Conservation (phyloP, 2,113 vertebrate species). For the Abramis brama region DNA sequence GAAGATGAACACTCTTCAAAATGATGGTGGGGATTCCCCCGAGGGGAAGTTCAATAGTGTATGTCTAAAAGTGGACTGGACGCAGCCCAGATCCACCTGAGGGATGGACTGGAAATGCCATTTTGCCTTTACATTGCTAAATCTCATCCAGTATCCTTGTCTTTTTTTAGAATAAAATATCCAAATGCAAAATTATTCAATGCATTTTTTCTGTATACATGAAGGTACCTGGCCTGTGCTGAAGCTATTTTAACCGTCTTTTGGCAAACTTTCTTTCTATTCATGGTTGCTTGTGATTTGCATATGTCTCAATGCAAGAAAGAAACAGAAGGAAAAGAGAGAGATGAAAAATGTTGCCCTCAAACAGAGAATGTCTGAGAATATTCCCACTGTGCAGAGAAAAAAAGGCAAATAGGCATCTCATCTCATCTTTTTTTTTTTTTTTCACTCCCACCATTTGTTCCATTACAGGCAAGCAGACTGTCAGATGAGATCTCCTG, state of each 20-base stretch:
- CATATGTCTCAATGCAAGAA: not conserved
- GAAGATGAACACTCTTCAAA: too few relatives aligned
- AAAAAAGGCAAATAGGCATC: conserved; percentile 51
- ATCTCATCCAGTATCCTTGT: not conserved
- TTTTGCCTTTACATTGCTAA: not conserved
- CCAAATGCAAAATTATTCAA: not conserved
- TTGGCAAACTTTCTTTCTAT: not conserved
- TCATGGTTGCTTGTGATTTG: conserved; percentile 33
- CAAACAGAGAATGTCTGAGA: conserved; percentile 23
- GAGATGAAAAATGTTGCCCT: conserved; percentile 1
- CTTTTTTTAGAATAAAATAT: not conserved
- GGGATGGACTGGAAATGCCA: too few relatives aligned
- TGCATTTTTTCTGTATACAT: not conserved
- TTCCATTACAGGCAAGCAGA: conserved; percentile 47
- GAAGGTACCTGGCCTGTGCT: not conserved
- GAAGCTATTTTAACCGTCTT: conserved; percentile 22
- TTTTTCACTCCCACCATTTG: conserved; percentile 54
- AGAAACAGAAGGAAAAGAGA: not conserved
- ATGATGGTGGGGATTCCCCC: too few relatives aligned
- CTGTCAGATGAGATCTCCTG: conserved; percentile 62
- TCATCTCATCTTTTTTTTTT: conserved; percentile 37
- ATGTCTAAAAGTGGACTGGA: too few relatives aligned
- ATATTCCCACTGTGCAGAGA: conserved; percentile 47
- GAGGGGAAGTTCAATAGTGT: too few relatives aligned
- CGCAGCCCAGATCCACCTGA: too few relatives aligned